Evolutionary conservation across 2,797 vertebrate species (phyloP), one percentile per base, ranked within the genome.

Genomic region (Cetoscarus ocellatus): DNA sequence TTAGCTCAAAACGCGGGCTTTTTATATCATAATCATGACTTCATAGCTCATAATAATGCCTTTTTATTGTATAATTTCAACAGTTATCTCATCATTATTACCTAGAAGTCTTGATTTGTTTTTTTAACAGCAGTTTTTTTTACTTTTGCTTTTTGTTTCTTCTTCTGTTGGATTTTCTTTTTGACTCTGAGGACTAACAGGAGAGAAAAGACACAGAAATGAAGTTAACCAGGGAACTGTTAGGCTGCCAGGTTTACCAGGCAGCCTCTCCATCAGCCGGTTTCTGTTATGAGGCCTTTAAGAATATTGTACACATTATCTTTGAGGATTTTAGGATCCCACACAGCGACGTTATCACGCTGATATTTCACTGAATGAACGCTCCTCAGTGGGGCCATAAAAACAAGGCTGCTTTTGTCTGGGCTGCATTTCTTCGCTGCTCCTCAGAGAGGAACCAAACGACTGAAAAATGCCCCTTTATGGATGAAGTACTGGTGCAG

Each of bases 311-410:
- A 14, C 18, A 65, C 42, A 73, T 67, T 47, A 54, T 69, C 51
- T 19, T 57, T 42, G 43, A 34, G 35, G 63, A 59, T 62, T 73
- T 8, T 17, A 55, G 27, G 19, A 6, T 39, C 19, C 19, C 2
- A 5, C 17, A 11, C 56, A 57, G 54, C 40, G 53, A 39, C 7
- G 51, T 52, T 68, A 19, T 57, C 11, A 0, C 4, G 8, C 44
- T 59, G 47, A 68, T 81, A 12, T 34, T 18, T 63, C 65, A 50
- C 42, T 70, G n/a, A n/a, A 39, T 5, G 1, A 67, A 63, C 56
- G 47, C n/a, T 55, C 44, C 75, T 75, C 82, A 19, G 5, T 18
- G 52, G 64, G 67, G 61, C 44, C n/a, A 13, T 72, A 67, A 14
- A 71, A n/a, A 11, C 12, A 10, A n/a, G 17, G 10, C 42, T 61